Base-by-base conservation (phyloP, 2,888 invertebrate genomes). In the Tuta absoluta region DNA sequence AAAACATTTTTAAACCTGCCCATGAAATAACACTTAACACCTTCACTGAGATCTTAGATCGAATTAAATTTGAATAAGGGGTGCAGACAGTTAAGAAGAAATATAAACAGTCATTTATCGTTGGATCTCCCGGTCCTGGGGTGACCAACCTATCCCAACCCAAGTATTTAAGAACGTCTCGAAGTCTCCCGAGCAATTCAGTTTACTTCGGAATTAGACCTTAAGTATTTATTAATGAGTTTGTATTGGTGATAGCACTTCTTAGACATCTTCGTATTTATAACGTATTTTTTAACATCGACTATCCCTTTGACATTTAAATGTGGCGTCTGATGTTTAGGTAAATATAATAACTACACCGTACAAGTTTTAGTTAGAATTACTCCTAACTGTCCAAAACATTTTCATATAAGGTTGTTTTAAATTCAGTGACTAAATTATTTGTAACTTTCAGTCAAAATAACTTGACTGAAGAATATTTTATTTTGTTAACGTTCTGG, bases 91-190 rank as follows among this genome's bases (percentile, higher is more conserved):
- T 70, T 74, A 69, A 77, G 81, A 77, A 84, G 85, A 88, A 81
- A 85, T 86, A 87, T 88, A 87, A 86, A 87, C 86, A 86, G 82
- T 79, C 78, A 89, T 90, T 87, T 86, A 87, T 89, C 82, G 81
- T 74, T 68, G 77, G 81, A 84, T 84, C 79, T 76, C 76, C 70
- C 74, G 72, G 17, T 19, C 19, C 49, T 49, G 48, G 38, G 48
- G 28, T 41, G 49, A 11, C 11, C 19, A 37, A 28, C 23, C 56
- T 28, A 33, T 56, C 28, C 17, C 33, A 17, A 53, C 28, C 17
- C 56, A 17, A 53, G 21, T 24, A 45, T 45, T n/a, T 45, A 3
- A 45, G 17, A 17, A 45, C n/a, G 45, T 2, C 45, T 33, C 33
- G 45, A 45, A 17, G 17, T 5, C n/a, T 2, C 45, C 10, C 33